These are phyloP conservation scores for Arrhopalites spinosus DNA, from an alignment of 2,888 invertebrate species.

Conservation along the genomic window DNA sequence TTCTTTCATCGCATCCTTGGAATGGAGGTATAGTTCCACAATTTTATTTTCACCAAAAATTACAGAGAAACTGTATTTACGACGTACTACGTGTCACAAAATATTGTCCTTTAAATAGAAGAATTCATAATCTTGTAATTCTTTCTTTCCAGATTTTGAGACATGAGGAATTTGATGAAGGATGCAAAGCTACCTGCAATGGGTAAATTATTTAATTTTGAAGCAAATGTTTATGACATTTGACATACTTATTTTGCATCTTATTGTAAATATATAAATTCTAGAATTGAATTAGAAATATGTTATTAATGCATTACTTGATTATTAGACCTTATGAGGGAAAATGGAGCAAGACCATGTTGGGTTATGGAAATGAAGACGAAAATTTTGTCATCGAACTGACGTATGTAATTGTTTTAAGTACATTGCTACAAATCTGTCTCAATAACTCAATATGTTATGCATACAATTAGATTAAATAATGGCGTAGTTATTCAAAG, in stretches of 20 bases:
- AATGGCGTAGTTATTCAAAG: too few relatives aligned
- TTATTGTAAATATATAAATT: too few relatives aligned
- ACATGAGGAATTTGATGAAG: conserved; percentile 96
- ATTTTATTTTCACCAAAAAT: neutral
- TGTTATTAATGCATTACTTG: neutral
- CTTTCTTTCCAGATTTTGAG: conserved; percentile 72
- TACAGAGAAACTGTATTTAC: too few relatives aligned
- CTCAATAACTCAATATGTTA: too few relatives aligned
- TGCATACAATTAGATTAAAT: too few relatives aligned
- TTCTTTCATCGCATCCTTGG: conserved; percentile 90
- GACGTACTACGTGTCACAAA: too few relatives aligned
- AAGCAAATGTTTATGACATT: neutral
- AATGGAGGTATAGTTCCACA: conserved; percentile 77
- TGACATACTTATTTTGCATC: too few relatives aligned
- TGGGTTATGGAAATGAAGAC: conserved; percentile 95
- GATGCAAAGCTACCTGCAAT: conserved; percentile 96
- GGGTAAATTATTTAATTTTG: conserved; percentile 70
- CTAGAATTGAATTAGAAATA: neutral
- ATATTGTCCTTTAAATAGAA: neutral
- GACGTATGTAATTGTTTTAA: too few relatives aligned
- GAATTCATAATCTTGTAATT: neutral
- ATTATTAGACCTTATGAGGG: conserved; percentile 86
- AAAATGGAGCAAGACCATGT: conserved; percentile 99
- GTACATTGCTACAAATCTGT: too few relatives aligned
- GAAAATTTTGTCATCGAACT: conserved; percentile 93